These are phyloP conservation scores for Torymus tubicola DNA, from an alignment of 2,888 invertebrate species.

Conservation along the genomic window DNA sequence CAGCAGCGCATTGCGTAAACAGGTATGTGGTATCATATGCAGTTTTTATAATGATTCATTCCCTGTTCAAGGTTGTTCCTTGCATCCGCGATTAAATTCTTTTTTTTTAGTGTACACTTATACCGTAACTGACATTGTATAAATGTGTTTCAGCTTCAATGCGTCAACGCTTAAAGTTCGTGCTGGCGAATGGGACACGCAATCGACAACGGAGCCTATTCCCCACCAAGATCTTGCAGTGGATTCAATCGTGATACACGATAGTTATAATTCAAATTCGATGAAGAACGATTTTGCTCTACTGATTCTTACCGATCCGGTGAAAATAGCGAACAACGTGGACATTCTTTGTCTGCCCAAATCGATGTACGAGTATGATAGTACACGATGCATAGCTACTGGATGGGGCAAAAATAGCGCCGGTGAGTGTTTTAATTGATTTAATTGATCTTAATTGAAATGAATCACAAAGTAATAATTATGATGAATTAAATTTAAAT, in stretches of 20 bases:
- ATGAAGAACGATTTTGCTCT: constrained; percentile 87
- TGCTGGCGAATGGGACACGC: constrained; percentile 91
- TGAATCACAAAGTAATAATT: no score
- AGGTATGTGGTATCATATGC: constrained; percentile 62
- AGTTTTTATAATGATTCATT: no score
- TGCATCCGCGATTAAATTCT: no score
- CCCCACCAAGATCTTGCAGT: constrained; percentile 85
- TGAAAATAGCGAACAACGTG: constrained; percentile 82
- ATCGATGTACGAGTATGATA: constrained; percentile 75
- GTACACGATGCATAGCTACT: constrained; percentile 81
- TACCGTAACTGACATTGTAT: not conserved
- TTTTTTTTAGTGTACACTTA: no score
- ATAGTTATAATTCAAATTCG: constrained; percentile 81
- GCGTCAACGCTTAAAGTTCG: constrained; percentile 78
- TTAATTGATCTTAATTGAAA: no score
- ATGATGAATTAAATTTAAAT: no score
- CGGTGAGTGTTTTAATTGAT: constrained; percentile 74
- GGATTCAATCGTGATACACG: constrained; percentile 79
- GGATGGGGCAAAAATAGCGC: constrained; percentile 88
- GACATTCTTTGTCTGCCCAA: constrained; percentile 83
- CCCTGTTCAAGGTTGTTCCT: no score
- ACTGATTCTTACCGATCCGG: constrained; percentile 81
- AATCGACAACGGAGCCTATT: constrained; percentile 82
- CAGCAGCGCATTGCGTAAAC: constrained; percentile 87
- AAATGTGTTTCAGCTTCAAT: constrained; percentile 38